Base-by-base conservation (phyloP, 2,113 vertebrate genomes). In the Chinchilla lanigera region DNA sequence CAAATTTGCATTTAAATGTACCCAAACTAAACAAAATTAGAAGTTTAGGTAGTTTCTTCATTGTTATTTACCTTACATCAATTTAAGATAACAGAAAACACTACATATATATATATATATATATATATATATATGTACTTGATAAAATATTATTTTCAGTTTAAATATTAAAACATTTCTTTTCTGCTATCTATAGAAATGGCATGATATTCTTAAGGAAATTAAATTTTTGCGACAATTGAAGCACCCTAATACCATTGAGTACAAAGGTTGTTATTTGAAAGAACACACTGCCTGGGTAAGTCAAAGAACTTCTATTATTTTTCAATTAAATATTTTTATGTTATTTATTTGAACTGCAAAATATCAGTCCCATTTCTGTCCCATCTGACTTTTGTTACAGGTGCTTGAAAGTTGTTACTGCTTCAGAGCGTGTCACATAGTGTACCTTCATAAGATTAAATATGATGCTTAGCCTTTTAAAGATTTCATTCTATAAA, bases 181-280 rank as follows among this genome's bases (percentile, higher is more conserved):
- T 88, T 78, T 95, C 28, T 94, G 61, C 50, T 89, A 90, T 89
- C 47, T 24, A 94, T 98, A 99, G 99, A 99, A 99, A 99, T 99
- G 99, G 99, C 99, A 99, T 98, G 99, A 99, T 99, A 99, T 99
- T 98, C 99, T 99, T 98, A 99, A 99, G 97, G 99, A 99, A 98
- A 99, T 99, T 94, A 99, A 99, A 97, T 99, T 99, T 99, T 98
- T 99, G 95, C 99, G 98, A 87, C 99, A 99, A 95, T 99, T 99
- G 97, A 99, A 99, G 97, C 99, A 99, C 97, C 99, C 99, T 86
- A 99, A 99, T 98, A 99, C 99, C 82, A 99, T 99, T 10, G 99
- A 99, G 82, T 99, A 99, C 96, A 99, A 99, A 99, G 99, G 99
- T 95, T 99, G 99, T 98, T 99, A 99, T 98, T 98, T 99, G 98